Evolutionary conservation across 2,113 vertebrate species (phyloP).

Genomic region (Hystrix cristata): DNA sequence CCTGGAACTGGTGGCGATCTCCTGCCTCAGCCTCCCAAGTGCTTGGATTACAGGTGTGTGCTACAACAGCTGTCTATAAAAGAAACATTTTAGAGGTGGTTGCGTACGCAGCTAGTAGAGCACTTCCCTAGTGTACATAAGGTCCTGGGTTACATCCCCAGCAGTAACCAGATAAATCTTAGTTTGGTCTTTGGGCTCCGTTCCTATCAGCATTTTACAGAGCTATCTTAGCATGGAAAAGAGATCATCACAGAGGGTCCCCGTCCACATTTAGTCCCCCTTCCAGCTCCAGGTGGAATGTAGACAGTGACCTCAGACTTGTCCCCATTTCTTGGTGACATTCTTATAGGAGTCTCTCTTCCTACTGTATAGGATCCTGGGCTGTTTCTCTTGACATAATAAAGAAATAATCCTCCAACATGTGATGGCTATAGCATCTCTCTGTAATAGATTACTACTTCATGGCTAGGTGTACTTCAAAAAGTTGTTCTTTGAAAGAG

Average conservation of each 20-base stretch:
- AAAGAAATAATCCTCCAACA: background rate
- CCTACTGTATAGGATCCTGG: background rate
- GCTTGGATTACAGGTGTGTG: background rate
- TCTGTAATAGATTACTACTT: background rate
- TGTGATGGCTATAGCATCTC: background rate
- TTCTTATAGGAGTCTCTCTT: background rate
- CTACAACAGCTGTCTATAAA: background rate
- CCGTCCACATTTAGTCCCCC: background rate
- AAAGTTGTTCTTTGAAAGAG: slow-evolving; percentile 38
- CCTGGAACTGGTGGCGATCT: background rate
- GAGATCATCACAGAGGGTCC: background rate
- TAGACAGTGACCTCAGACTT: background rate
- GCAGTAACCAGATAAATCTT: background rate
- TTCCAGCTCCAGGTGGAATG: background rate
- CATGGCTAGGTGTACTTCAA: background rate
- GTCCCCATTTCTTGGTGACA: background rate
- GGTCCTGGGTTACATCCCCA: background rate
- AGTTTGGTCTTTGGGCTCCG: background rate
- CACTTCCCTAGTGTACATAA: background rate
- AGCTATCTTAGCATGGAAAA: background rate
- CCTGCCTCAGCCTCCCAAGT: background rate
- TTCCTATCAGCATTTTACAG: background rate
- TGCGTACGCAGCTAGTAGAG: background rate
- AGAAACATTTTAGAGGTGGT: background rate
- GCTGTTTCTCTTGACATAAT: background rate